Evolutionary conservation across 92 coral and sea anemone genomes (phyloP), one percentile per base, ranked within the genome.

Genomic region (Paramuricea clavata): DNA sequence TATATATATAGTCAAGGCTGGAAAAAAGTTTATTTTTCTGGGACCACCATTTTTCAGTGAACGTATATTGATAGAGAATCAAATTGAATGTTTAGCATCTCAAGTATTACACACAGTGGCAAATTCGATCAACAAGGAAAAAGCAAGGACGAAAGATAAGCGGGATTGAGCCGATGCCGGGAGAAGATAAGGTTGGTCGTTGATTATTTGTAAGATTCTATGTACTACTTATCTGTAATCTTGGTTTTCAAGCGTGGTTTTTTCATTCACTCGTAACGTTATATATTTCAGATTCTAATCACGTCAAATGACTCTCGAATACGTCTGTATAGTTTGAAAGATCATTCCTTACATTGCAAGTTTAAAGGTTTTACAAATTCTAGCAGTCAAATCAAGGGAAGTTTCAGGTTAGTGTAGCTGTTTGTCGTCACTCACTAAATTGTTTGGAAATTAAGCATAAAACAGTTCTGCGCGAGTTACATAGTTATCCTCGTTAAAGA

Each of bases 21-120:
- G n/a, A n/a, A n/a, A n/a, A n/a, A n/a, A n/a, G n/a, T n/a, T n/a
- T n/a, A n/a, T n/a, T n/a, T n/a, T n/a, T n/a, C n/a, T n/a, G n/a
- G n/a, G n/a, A n/a, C n/a, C n/a, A n/a, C n/a, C n/a, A n/a, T n/a
- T n/a, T n/a, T n/a, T n/a, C n/a, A n/a, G n/a, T n/a, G n/a, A n/a
- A n/a, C n/a, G n/a, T n/a, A n/a, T n/a, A n/a, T n/a, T n/a, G n/a
- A n/a, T n/a, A n/a, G n/a, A n/a, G n/a, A n/a, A n/a, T n/a, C n/a
- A n/a, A n/a, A n/a, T n/a, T n/a, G n/a, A n/a, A n/a, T 49, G 8
- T 64, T 8, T 81, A 88, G 99, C 98, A 95, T 61, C 94, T 96
- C 76, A 94, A 96, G 88, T 96, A 96, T 88, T 95, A 92, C 87
- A 96, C 99, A n/a, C 99, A 96, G 86, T 96, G 99, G 99, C 99